phyloP scores from a whole-genome alignment of 2,888 invertebrate species.

The Bibio marci region DNA sequence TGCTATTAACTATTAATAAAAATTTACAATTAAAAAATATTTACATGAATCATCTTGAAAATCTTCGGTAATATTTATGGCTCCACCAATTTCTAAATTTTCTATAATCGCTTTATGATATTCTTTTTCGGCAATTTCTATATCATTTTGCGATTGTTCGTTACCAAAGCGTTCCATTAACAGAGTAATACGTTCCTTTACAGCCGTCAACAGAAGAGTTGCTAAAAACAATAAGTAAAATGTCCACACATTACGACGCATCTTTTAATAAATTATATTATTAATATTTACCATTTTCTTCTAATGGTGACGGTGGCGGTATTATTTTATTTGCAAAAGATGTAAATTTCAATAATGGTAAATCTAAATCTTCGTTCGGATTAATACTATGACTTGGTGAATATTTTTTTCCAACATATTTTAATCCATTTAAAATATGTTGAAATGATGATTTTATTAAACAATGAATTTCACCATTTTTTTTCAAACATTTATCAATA shows the following conservation, averaged over 20 bases:
- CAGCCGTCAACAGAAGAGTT: slow-evolving; percentile 6
- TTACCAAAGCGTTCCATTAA: slow-evolving; percentile 7
- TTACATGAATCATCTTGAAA: slow-evolving; percentile 5
- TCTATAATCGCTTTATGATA: slow-evolving; percentile 5
- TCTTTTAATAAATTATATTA: no score
- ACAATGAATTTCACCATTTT: slow-evolving; percentile 18
- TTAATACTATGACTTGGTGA: slow-evolving; percentile 15
- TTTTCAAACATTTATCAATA: slow-evolving; percentile 14
- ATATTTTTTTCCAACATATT: slow-evolving; percentile 18
- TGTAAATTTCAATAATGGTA: slow-evolving; percentile 24
- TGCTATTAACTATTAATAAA: no score
- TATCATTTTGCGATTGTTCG: not conserved
- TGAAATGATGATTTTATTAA: slow-evolving; percentile 13
- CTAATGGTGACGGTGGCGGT: slow-evolving; percentile 20
- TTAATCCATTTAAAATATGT: slow-evolving; percentile 18
- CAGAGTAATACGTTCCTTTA: slow-evolving; percentile 6
- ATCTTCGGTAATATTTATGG: not conserved
- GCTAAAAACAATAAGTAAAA: slow-evolving; percentile 3
- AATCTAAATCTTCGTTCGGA: slow-evolving; percentile 20
- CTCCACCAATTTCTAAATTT: not conserved
- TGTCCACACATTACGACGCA: not conserved
- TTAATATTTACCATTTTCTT: slow-evolving; percentile 19
- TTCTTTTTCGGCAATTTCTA: slow-evolving; percentile 1
- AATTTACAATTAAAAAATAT: not conserved
- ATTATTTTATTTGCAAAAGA: slow-evolving; percentile 17